A percentile compares a stretch with the other conserved stretches of the same genome.
Conservation (phyloP, 2,888 invertebrate genomes). For the Sarcophaga subvicina region DNA sequence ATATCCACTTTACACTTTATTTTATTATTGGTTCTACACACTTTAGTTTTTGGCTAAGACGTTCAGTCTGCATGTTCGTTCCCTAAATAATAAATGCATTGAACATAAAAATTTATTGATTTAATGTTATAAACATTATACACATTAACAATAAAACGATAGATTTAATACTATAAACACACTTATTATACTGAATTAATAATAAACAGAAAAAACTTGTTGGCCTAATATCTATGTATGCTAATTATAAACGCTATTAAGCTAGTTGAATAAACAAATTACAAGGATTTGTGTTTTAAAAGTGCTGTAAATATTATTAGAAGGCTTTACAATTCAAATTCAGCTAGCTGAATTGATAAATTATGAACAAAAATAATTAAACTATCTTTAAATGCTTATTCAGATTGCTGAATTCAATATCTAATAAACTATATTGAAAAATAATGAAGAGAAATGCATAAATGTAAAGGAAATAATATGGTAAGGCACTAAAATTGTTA, state of each 20-base stretch:
- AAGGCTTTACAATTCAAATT: too few relatives aligned
- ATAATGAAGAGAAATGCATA: constrained; percentile 11
- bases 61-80: neutral
- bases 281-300: too few relatives aligned
- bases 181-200: too few relatives aligned
- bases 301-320: too few relatives aligned
- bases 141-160: constrained; percentile 9
- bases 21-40: constrained; percentile 43
- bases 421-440: neutral
- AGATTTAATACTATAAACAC: too few relatives aligned
- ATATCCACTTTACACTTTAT: constrained; percentile 27
- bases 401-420: neutral
- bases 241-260: neutral
- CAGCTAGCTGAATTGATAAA: too few relatives aligned
- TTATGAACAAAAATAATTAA: too few relatives aligned
- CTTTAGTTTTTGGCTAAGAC: neutral
- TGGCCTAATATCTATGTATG: neutral
- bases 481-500: neutral
- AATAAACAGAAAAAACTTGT: too few relatives aligned
- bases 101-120: constrained; percentile 53
- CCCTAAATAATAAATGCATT: constrained; percentile 6
- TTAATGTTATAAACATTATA: constrained; percentile 36
- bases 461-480: neutral
- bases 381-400: too few relatives aligned
- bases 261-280: constrained; percentile 16